Base-by-base conservation (phyloP, 2,797 vertebrate genomes). In the Chrysocyon brachyurus region DNA sequence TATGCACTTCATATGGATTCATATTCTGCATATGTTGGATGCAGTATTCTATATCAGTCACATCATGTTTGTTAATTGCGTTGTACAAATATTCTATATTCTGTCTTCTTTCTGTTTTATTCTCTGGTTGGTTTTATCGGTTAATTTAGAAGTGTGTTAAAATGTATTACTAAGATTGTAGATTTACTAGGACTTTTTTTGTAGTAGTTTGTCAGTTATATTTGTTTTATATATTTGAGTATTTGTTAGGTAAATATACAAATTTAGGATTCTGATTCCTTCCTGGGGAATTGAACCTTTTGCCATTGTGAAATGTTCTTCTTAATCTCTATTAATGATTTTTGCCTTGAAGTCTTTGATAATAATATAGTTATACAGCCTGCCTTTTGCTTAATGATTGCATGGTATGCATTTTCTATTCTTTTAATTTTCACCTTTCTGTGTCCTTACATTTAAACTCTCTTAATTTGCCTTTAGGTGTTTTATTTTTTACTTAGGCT, bases 1-100 rank as follows among this genome's bases (percentile, higher is more conserved):
- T 91, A 70, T 87, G 87, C 15, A 96, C 40, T 57, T 95, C 81
- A 93, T 64, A 89, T 75, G 81, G 94, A 94, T 96, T 97, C 92
- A 87, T 90, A 88, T 96, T 88, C 91, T 96, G 82, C 72, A 96
- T 82, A 96, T 97, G 52, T 94, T 94, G n/a, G 64, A 90, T 36
- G 33, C 19, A 87, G 54, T 78, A n/a, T 90, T 96, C 56, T 86
- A 36, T 86, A 90, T 95, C 82, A 92, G 91, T 87, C 66, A 90
- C 19, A 91, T 90, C 81, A 90, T 81, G 46, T 64, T 96, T 96
- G 40, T 82, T 97, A 89, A 88, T 73, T 96, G 40, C 54, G 40
- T 86, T 91, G 31, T 91, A 91, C 73, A 96, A 79, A 89, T 94
- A 94, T 26, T 78, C 54, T 61, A 54, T 36, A 87, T n/a, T 72